Evolutionary conservation across 2,888 invertebrate species (phyloP).

Genomic region (Polydesmus complanatus): DNA sequence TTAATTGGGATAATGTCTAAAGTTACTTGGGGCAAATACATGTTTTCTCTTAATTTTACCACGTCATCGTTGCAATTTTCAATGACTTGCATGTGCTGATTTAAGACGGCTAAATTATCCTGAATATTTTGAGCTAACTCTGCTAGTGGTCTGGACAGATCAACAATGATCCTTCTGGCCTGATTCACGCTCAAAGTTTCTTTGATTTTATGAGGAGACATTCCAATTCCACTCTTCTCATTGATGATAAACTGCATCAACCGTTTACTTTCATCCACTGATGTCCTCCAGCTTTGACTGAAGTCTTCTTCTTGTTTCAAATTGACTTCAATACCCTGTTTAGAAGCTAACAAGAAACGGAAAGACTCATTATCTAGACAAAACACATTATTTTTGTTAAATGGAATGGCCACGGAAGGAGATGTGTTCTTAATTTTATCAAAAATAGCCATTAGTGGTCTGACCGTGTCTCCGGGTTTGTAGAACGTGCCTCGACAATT

Average conservation of each 20-base stretch:
- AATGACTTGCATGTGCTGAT: not conserved
- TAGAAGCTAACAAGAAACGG: constrained; percentile 18
- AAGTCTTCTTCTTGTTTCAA: constrained; percentile 6
- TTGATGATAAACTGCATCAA: constrained; percentile 14
- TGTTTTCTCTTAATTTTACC: not conserved
- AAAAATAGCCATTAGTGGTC: not conserved
- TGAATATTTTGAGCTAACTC: constrained; percentile 11
- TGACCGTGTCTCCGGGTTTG: constrained; percentile 15
- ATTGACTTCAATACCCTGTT: constrained; percentile 12
- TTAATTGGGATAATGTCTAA: not conserved
- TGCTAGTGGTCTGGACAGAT: constrained; percentile 9
- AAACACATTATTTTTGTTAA: constrained; percentile 16
- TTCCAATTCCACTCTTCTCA: not conserved
- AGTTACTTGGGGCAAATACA: constrained; percentile 3
- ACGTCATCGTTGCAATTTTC: not conserved
- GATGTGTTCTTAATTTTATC: not conserved
- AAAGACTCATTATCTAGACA: constrained; percentile 22
- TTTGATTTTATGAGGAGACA: constrained; percentile 1
- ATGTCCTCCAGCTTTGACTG: constrained; percentile 17
- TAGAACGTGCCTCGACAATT: constrained; percentile 19
- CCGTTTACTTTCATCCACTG: constrained; percentile 17
- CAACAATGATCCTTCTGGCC: not conserved
- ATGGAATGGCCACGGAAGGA: not conserved
- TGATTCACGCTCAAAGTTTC: constrained; percentile 6
- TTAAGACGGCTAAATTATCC: constrained; percentile 3